Base-by-base conservation (phyloP, 2,113 vertebrate genomes). In the Brevimyrus niger region DNA sequence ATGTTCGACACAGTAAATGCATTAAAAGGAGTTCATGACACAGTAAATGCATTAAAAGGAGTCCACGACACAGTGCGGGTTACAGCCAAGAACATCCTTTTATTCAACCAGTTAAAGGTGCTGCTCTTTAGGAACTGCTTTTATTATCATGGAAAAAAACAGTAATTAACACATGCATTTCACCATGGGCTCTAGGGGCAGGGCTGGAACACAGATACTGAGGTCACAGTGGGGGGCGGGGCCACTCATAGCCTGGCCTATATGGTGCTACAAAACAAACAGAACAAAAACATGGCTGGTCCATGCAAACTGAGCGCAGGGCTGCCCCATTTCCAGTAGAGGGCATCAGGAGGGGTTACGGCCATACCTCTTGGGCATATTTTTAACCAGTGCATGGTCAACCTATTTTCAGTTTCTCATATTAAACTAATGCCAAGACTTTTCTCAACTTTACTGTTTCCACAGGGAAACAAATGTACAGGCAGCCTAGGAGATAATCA, bases 21-120 rank as follows among this genome's bases (percentile, higher is more conserved):
- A n/a, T 17, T 84, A 13, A 88, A 88, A 94, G 11, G 91, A 94
- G 82, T 46, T 7, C 46, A 46, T 3, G 38, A 58, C 17, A 38
- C 13, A 87, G 15, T 42, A 82, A 76, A 31, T 9, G 19, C 38
- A n/a, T 17, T 83, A 11, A 88, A 88, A 94, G 11, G 92, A 94
- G 82, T 50, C 48, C 48, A 50, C 11, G 46, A 89, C 86, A 92
- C 92, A 88, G 10, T 86, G 51, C 46, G 76, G 51, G 46, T 90
- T 96, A 96, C 96, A 96, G 96, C 96, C 96, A 96, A 96, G 96
- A 96, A 97, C 96, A 96, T 96, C 95, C 96, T 97, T 96, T 96
- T 96, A 96, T 96, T 96, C 95, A 96, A 96, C 95, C 96, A 95
- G 91, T 91, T 92, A 92, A 92, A 91, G 95, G 95, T 93, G 93